These are phyloP conservation scores for Drosophila sturtevanti DNA, from an alignment of 1,140 invertebrate species.

Conservation along the genomic window DNA sequence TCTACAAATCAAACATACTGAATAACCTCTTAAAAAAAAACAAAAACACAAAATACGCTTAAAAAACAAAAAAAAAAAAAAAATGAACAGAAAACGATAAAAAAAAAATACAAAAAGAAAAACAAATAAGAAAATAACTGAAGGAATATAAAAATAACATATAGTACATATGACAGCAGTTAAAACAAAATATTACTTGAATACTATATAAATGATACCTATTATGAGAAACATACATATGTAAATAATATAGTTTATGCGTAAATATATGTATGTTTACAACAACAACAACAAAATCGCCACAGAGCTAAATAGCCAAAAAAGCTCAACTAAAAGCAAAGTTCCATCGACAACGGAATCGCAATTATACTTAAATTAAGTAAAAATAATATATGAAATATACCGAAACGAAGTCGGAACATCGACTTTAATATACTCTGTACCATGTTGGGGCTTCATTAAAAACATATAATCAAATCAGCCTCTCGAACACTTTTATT, in stretches of 20 bases:
- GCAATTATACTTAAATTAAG: conserved; percentile 41
- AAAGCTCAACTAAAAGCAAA: conserved; percentile 2
- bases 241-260: conserved; percentile 2
- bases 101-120: neutral
- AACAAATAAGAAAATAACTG: neutral
- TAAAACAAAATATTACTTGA: neutral
- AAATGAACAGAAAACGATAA: neutral
- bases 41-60: neutral
- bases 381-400: neutral
- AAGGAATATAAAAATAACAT: neutral
- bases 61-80: neutral
- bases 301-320: neutral
- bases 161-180: conserved; percentile 17
- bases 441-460: neutral
- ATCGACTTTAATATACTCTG: neutral
- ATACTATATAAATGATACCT: conserved; percentile 5
- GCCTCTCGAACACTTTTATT: no score
- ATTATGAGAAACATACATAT: conserved; percentile 1
- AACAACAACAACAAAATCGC: neutral
- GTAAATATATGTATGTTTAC: neutral
- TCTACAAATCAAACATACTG: conserved; percentile 3
- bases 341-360: conserved; percentile 19
- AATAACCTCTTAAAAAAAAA: conserved; percentile 2
- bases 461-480: no score
- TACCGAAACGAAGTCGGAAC: neutral